Conservation (phyloP, 2,888 invertebrate genomes). For the Criorhina ranunculi region DNA sequence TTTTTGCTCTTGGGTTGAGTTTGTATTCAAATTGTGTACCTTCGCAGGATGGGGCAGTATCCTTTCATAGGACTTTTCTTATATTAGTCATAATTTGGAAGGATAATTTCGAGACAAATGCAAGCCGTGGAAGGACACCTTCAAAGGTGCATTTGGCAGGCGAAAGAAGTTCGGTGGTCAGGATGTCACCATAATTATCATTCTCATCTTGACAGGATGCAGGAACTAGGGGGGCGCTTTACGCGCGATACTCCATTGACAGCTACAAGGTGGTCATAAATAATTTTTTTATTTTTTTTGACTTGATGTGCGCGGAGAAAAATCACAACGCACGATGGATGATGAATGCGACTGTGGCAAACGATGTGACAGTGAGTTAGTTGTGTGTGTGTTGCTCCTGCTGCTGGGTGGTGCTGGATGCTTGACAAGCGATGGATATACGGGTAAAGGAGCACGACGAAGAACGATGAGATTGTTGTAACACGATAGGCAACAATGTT, state of each 20-base stretch:
- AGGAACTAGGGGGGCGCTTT: neutral
- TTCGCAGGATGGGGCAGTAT: neutral
- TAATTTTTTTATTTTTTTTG: slow-evolving; percentile 2
- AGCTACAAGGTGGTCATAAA: slow-evolving; percentile 46
- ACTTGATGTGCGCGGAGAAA: slow-evolving; percentile 18
- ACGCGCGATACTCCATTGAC: slow-evolving; percentile 6
- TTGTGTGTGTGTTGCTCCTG: slow-evolving; percentile 3
- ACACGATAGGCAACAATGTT: slow-evolving; percentile 70
- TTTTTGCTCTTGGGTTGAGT: slow-evolving; percentile 11
- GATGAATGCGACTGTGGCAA: slow-evolving; percentile 57
- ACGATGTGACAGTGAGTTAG: slow-evolving; percentile 63
- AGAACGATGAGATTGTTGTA: slow-evolving; percentile 40
- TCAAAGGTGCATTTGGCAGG: slow-evolving; percentile 7
- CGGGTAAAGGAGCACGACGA: slow-evolving; percentile 7
- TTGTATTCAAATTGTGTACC: slow-evolving; percentile 27
- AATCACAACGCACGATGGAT: slow-evolving; percentile 56
- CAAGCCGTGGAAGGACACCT: neutral
- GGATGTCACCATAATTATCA: neutral
- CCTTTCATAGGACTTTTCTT: slow-evolving; percentile 6
- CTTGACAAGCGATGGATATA: slow-evolving; percentile 46
- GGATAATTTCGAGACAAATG: slow-evolving; percentile 8
- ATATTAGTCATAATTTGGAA: slow-evolving; percentile 27
- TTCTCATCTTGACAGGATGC: neutral
- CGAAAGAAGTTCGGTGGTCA: slow-evolving; percentile 7
- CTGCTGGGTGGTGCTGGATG: slow-evolving; percentile 27